A percentile compares a stretch with the other conserved stretches of the same genome.
These are phyloP conservation scores for Electrona antarctica DNA, from an alignment of 2,113 vertebrate genomes.

Conservation along the genomic window DNA sequence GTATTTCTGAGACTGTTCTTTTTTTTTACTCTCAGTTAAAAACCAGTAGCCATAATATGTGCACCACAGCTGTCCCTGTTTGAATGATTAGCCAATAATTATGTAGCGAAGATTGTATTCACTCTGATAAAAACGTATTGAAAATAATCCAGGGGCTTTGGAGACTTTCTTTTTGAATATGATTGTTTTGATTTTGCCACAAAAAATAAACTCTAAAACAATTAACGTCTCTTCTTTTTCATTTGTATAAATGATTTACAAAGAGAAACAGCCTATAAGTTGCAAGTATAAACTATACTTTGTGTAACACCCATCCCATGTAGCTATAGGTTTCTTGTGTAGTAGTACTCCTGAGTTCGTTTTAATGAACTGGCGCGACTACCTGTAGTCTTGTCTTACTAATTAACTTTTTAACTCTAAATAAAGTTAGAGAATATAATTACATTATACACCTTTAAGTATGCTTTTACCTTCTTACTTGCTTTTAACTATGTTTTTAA, in stretches of 20 bases:
- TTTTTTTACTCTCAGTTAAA: slow-evolving; percentile 2
- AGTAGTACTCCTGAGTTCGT: no score
- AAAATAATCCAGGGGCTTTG: slow-evolving; percentile 63
- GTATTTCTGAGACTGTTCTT: background rate
- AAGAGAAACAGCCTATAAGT: no score
- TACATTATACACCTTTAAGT: no score
- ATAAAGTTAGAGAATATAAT: no score
- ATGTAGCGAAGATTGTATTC: slow-evolving; percentile 66
- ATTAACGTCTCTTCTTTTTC: background rate
- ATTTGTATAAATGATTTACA: background rate
- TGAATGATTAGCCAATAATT: slow-evolving; percentile 52
- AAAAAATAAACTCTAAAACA: slow-evolving; percentile 57
- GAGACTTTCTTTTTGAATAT: slow-evolving; percentile 62
- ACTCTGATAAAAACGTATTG: slow-evolving; percentile 45
- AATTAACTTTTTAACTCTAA: no score
- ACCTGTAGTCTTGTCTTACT: no score
- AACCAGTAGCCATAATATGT: slow-evolving; percentile 39
- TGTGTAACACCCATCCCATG: no score
- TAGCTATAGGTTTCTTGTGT: no score
- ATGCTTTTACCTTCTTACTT: no score
- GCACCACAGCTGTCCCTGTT: slow-evolving; percentile 43
- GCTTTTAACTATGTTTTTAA: no score
- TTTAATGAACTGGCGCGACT: no score
- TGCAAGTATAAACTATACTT: no score
- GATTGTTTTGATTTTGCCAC: slow-evolving; percentile 69